Conservation (phyloP, 2,113 vertebrate genomes). For the Nibea albiflora region DNA sequence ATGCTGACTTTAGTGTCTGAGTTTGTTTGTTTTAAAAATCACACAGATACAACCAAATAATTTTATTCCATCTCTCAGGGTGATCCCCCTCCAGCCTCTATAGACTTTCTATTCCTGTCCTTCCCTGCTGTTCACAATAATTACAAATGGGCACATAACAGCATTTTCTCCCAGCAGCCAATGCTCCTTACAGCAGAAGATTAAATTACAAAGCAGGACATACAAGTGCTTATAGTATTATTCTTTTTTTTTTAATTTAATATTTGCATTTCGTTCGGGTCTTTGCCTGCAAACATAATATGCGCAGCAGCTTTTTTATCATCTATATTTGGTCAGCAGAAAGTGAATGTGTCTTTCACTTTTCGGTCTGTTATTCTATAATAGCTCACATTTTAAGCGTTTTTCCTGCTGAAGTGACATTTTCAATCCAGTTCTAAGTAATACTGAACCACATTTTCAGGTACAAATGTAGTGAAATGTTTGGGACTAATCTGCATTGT, state of each 20-base stretch:
- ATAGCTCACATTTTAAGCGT: too few relatives aligned
- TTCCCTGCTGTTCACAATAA: slow-evolving; percentile 28
- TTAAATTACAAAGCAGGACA: background rate
- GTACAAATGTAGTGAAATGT: too few relatives aligned
- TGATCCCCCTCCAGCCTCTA: slow-evolving; percentile 10
- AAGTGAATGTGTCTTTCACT: too few relatives aligned
- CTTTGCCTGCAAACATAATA: background rate
- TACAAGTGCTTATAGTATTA: background rate
- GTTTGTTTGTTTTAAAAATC: background rate
- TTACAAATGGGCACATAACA: slow-evolving; percentile 19
- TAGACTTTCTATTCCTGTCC: background rate
- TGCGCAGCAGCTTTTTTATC: background rate
- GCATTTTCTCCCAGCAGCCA: background rate
- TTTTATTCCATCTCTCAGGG: background rate
- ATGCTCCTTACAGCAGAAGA: background rate
- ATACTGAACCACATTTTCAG: too few relatives aligned
- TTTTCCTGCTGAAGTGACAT: too few relatives aligned
- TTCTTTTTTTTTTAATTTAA: background rate
- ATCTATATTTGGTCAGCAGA: too few relatives aligned
- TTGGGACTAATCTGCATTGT: too few relatives aligned
- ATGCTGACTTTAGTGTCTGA: background rate
- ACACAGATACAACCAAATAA: background rate
- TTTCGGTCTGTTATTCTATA: too few relatives aligned
- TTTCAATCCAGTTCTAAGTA: too few relatives aligned
- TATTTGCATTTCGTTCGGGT: background rate